A percentile compares a stretch with the other conserved stretches of the same genome.
phyloP scores from a whole-genome alignment of 2,797 vertebrate species.

The Serranus cabrilla region DNA sequence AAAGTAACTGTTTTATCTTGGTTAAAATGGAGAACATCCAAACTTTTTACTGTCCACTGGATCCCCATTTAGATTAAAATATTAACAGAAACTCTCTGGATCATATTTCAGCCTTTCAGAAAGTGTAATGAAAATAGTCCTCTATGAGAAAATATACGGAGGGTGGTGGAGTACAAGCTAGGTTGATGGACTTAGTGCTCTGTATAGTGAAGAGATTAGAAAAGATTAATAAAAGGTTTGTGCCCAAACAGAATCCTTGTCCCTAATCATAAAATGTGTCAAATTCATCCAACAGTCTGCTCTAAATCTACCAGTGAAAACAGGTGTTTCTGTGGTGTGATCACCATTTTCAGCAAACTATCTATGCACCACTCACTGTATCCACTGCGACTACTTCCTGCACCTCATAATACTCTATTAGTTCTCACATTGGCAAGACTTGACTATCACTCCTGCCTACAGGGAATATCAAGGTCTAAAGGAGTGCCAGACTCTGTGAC shows the following conservation, averaged over 20 bases:
- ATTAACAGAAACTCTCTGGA: neutral
- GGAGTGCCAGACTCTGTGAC: constrained; percentile 23
- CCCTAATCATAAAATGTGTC: constrained; percentile 22
- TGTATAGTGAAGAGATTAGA: constrained; percentile 38
- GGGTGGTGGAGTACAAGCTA: constrained; percentile 25
- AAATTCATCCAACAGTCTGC: constrained; percentile 25
- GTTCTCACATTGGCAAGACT: constrained; percentile 25
- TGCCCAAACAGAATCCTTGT: constrained; percentile 3
- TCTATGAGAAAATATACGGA: constrained; percentile 14
- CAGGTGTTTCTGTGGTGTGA: constrained; percentile 3
- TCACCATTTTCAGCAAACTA: neutral
- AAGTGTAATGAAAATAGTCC: constrained; percentile 21
- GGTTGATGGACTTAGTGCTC: constrained; percentile 9
- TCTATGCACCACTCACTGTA: constrained; percentile 16
- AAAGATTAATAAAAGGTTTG: constrained; percentile 44
- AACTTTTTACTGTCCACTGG: neutral
- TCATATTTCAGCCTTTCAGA: constrained; percentile 12
- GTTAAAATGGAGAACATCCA: neutral
- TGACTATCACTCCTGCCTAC: constrained; percentile 31
- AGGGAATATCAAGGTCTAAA: constrained; percentile 37
- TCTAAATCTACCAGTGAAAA: constrained; percentile 18
- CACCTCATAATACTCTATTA: constrained; percentile 6
- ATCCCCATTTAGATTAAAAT: constrained; percentile 4
- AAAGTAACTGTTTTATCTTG: constrained; percentile 8
- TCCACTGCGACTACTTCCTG: constrained; percentile 4